Base-by-base conservation (phyloP, 2,888 invertebrate genomes). In the Diachrysia chrysitis region DNA sequence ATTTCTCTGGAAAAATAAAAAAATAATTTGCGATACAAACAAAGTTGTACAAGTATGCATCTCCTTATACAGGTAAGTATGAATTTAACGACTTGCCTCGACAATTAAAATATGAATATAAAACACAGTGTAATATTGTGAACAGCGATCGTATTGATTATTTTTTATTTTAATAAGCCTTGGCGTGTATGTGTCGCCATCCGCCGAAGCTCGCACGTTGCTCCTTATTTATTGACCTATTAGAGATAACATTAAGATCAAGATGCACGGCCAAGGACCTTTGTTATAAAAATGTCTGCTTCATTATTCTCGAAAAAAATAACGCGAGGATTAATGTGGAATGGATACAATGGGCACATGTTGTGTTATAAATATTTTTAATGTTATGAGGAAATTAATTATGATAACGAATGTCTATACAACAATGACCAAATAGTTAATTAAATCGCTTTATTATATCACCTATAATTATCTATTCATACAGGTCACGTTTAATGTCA, bases 191-290 rank as follows among this genome's bases (percentile, higher is more conserved):
- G 84, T 92, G 94, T 95, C 93, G 92, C 72, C 68, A 63, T 51
- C 69, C 29, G 64, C 91, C 92, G 93, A 93, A 92, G 95, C 94
- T 95, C 93, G 93, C 95, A 93, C 95, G 95, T 94, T 93, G 92
- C 89, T 89, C 85, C 87, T 95, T 94, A 95, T 95, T 95, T 95
- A 95, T 95, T 95, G 94, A 92, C 94, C 95, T 95, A 95, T 95
- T 95, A 95, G 94, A 95, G 95, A 95, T 95, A 95, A 95, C 94
- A 95, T 94, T 93, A 92, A 94, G 95, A 95, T 95, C 95, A 91
- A 93, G 94, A 95, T 94, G 94, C 94, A 95, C 94, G 95, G 95
- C 94, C 93, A 94, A 95, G 94, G 95, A 95, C 94, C 94, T 95
- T 95, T 95, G 95, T 95, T 95, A 94, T 94, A 95, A 95, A 95